Evolutionary conservation across 92 coral and sea anemone species (phyloP).

Genomic region (Plumapathes pennacea): DNA sequence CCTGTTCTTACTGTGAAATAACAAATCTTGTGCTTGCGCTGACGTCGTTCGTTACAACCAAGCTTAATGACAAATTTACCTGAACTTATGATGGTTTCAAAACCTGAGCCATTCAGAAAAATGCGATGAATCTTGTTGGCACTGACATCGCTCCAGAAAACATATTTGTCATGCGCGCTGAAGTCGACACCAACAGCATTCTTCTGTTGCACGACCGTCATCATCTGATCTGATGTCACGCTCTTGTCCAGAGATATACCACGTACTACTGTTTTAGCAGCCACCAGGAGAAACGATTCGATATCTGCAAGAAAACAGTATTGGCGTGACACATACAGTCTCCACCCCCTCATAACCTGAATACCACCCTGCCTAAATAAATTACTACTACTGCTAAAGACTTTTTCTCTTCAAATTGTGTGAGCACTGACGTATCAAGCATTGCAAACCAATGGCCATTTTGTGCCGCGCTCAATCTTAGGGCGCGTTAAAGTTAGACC

Average conservation of each 20-base stretch:
- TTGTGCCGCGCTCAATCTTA: too few relatives aligned
- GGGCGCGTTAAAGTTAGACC: too few relatives aligned
- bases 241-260: constrained; percentile 72
- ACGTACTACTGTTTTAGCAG: constrained; percentile 41
- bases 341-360: neutral
- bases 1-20: too few relatives aligned
- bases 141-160: constrained; percentile 88
- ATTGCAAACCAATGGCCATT: too few relatives aligned
- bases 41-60: too few relatives aligned
- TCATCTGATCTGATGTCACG: constrained; percentile 55
- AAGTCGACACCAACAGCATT: constrained; percentile 83
- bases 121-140: constrained; percentile 67
- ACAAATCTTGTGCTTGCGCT: too few relatives aligned
- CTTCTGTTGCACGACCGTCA: constrained; percentile 56
- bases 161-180: constrained; percentile 52
- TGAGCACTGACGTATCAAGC: too few relatives aligned
- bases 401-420: too few relatives aligned
- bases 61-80: too few relatives aligned
- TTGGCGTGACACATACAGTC: neutral
- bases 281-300: constrained; percentile 55
- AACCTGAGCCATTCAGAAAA: constrained; percentile 74
- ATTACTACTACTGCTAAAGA: too few relatives aligned
- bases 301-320: constrained; percentile 20
- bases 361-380: too few relatives aligned
- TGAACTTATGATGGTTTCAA: constrained; percentile 60